Evolutionary conservation across 2,113 vertebrate species (phyloP), one percentile per base, ranked within the genome.

Genomic region (Desmodus rotundus): DNA sequence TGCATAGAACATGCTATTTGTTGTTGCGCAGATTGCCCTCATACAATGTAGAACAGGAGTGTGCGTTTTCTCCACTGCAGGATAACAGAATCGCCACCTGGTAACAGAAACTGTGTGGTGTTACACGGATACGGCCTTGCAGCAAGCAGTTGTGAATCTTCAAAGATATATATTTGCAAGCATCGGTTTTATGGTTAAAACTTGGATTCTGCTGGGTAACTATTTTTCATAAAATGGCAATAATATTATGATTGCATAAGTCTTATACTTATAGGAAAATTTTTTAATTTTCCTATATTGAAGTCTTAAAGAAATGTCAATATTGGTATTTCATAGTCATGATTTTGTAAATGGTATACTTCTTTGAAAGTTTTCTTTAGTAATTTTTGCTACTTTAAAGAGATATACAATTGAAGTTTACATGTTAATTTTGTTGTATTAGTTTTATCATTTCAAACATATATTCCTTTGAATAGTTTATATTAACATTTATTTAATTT

Each of bases 111-210:
- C 17, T 95, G 81, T 91, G 68, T 2, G 7, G 0, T 70, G 41
- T 31, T 95, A 20, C 0, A 1, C 7, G 0, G 0, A 5, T 0
- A 3, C 14, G 15, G 4, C 2, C 17, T 87, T 41, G 4, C 0
- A 5, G 1, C 91, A 84, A 7, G 4, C 0, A 4, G 0, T 2
- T 95, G 87, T 43, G 2, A 0, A 33, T 0, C 16, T 43, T 4
- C 5, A n/a, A 41, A 80, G 3, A 0, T 0, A 20, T 93, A 88
- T 4, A 4, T 4, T 38, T 95, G 91, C 63, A 80, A 95, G 20
- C 28, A 22, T 33, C 45, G 65, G 7, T 3, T 80, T 63, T 20
- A 5, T 14, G 11, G 28, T 47, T 56, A 63, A 91, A 65, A 45
- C 0, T 36, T 58, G 45, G 15, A 78, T 10, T 65, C 9, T 16